These are phyloP conservation scores for Eremobia ochroleuca DNA, from an alignment of 2,888 invertebrate species.

Conservation along the genomic window DNA sequence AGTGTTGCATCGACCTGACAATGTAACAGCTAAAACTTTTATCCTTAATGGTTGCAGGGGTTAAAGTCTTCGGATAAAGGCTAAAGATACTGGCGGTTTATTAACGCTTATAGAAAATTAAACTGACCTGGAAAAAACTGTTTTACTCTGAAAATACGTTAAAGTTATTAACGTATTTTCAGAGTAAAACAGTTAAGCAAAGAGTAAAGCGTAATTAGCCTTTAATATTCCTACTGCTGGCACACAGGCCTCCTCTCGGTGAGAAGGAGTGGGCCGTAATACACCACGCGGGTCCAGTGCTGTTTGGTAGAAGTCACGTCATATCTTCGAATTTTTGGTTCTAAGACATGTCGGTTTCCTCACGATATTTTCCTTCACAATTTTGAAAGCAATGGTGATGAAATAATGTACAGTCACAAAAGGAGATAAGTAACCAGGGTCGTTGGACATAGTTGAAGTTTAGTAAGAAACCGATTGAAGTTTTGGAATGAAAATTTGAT, in stretches of 20 bases:
- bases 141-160: neutral
- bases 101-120: neutral
- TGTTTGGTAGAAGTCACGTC: neutral
- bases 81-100: neutral
- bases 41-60: constrained; percentile 1
- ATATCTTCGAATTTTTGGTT: neutral
- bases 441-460: too few relatives aligned
- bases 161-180: too few relatives aligned
- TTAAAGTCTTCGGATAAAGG: constrained; percentile 10
- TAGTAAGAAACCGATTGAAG: too few relatives aligned
- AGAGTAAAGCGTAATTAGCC: too few relatives aligned
- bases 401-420: too few relatives aligned
- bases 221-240: too few relatives aligned
- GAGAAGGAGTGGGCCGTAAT: neutral
- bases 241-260: neutral
- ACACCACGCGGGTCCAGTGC: neutral
- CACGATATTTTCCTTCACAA: too few relatives aligned
- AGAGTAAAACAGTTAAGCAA: too few relatives aligned
- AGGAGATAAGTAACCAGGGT: too few relatives aligned
- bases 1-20: constrained; percentile 38
- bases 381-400: too few relatives aligned
- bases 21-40: constrained; percentile 22
- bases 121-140: neutral
- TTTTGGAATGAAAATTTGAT: too few relatives aligned
- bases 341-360: too few relatives aligned